These are phyloP conservation scores for Dendrolimus pini DNA, from an alignment of 2,888 invertebrate species.

Conservation along the genomic window DNA sequence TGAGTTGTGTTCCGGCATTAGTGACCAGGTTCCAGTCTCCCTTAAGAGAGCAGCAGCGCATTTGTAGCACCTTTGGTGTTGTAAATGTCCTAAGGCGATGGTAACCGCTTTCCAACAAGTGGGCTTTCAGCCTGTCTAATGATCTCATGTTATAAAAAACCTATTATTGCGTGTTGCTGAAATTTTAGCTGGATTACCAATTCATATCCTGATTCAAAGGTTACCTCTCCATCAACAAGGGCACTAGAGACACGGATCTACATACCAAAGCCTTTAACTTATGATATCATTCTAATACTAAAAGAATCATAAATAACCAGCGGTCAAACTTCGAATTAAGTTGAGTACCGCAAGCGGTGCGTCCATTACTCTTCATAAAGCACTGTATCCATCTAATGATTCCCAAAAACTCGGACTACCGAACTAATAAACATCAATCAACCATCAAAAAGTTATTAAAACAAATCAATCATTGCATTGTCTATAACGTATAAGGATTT, in stretches of 20 bases:
- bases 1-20: too few species aligned
- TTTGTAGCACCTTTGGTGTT: too few species aligned
- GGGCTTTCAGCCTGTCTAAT: too few species aligned
- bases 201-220: too few species aligned
- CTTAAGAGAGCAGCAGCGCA: too few species aligned
- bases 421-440: conserved; percentile 76
- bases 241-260: neutral
- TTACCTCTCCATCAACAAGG: neutral
- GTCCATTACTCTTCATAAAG: conserved; percentile 73
- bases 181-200: too few species aligned
- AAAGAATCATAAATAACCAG: conserved; percentile 57
- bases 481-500: conserved; percentile 70
- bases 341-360: conserved; percentile 59
- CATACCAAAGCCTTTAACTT: conserved; percentile 9
- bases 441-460: conserved; percentile 64
- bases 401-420: conserved; percentile 70
- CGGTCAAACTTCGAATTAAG: conserved; percentile 65
- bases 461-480: conserved; percentile 70
- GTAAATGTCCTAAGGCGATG: too few species aligned
- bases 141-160: too few species aligned
- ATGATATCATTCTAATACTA: conserved; percentile 44
- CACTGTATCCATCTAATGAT: conserved; percentile 66
- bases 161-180: too few species aligned
- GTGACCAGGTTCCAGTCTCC: too few species aligned
- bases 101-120: too few species aligned